These are phyloP conservation scores for Pachymerium ferrugineum DNA, from an alignment of 2,888 invertebrate species.

Conservation along the genomic window DNA sequence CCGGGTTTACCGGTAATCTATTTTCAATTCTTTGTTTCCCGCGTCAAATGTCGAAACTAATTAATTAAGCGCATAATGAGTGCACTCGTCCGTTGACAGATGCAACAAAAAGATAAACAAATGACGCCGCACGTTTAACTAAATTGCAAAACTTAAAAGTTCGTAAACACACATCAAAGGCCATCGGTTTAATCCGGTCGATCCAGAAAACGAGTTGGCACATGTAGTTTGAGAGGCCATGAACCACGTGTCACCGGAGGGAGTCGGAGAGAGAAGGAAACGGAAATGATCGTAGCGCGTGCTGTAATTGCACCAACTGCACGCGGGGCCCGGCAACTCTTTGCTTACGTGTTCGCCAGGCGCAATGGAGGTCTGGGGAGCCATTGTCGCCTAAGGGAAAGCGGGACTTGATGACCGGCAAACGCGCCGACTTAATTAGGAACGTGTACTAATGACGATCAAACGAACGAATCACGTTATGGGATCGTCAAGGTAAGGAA, in stretches of 20 bases:
- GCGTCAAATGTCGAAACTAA: constrained; percentile 25
- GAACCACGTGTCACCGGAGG: constrained; percentile 11
- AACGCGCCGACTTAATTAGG: constrained; percentile 24
- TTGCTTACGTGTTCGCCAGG: constrained; percentile 5
- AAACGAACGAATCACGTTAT: neutral
- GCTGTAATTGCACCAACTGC: constrained; percentile 20
- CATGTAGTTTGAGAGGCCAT: neutral
- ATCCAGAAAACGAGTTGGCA: constrained; percentile 1
- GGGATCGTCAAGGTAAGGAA: neutral
- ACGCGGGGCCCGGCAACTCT: constrained; percentile 10
- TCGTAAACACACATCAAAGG: neutral
- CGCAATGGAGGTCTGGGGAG: constrained; percentile 22
- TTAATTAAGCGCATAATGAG: constrained; percentile 20
- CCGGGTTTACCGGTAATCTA: constrained; percentile 20
- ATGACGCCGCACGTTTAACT: neutral
- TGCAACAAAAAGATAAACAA: constrained; percentile 6
- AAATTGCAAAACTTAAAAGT: neutral
- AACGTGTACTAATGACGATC: constrained; percentile 22
- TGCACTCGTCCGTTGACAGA: constrained; percentile 4
- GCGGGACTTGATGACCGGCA: constrained; percentile 24
- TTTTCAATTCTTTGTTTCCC: constrained; percentile 19
- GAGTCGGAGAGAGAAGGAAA: constrained; percentile 7
- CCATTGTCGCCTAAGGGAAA: constrained; percentile 2
- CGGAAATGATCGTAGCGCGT: constrained; percentile 17
- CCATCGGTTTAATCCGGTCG: neutral